Base-by-base conservation (phyloP, 2,888 invertebrate genomes). In the Drosophila paranaensis region DNA sequence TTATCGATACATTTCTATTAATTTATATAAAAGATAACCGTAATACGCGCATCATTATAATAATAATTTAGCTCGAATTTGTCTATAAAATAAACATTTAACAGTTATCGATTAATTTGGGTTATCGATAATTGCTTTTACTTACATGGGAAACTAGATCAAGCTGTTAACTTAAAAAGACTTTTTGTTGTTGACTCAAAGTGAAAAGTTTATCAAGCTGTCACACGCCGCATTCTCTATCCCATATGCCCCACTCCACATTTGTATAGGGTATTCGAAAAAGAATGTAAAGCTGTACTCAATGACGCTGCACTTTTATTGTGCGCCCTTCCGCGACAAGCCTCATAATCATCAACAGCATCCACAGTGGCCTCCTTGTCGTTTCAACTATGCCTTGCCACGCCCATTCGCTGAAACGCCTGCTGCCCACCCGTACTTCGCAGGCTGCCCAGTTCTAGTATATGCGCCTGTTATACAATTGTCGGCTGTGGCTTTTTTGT, bases 301-400 rank as follows among this genome's bases (percentile, higher is more conserved):
- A 77, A 77, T 77, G 77, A 73, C 54, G 74, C 65, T 73, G 77
- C 62, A 73, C 70, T 77, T 77, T 77, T 76, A 56, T 74, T 62
- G 55, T 62, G 53, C 62, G 65, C 65, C 77, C 65, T 70, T 77
- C 27, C 60, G 73, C 77, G 76, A 77, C 77, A 77, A 66, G 77
- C 48, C 73, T 63, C 73, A 70, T 70, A 76, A 75, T 75, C 66
- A 67, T 69, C 67, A 67, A 58, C 58, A 68, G 53, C 67, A 61
- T 33, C 40, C 43, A 20, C 46, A 61, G 56, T 66, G 60, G 50
- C 71, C 67, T 75, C 62, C 58, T 60, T 71, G 51, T 48, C 50
- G 66, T 10, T 30, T 9, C 43, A 25, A 13, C 63, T 58, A 33
- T 43, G 56, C 46, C 43, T 5, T 16, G 37, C 57, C 43, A 33